These are phyloP conservation scores for Melanerpes formicivorus DNA, from an alignment of 2,113 vertebrate species.

Conservation along the genomic window DNA sequence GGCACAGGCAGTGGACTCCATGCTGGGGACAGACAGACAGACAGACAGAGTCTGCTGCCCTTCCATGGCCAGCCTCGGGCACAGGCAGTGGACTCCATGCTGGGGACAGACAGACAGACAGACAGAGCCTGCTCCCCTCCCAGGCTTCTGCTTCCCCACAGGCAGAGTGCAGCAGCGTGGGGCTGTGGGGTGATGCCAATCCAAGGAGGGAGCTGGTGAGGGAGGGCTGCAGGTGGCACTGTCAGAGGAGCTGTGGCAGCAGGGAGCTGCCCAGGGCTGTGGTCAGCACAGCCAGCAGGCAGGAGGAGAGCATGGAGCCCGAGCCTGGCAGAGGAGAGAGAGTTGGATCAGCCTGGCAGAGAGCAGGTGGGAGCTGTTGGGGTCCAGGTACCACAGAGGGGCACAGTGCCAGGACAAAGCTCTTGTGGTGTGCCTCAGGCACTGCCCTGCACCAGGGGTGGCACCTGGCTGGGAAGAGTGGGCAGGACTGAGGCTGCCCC, in stretches of 20 bases:
- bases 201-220: background rate
- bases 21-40: background rate
- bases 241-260: conserved; percentile 35
- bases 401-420: accelerated
- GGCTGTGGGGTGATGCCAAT: background rate
- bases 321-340: background rate
- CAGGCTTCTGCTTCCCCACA: background rate
- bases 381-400: accelerated
- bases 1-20: background rate
- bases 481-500: background rate
- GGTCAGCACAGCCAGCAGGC: background rate
- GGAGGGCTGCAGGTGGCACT: accelerated
- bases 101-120: background rate
- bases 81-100: background rate
- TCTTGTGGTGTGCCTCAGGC: background rate
- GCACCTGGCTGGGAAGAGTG: accelerated
- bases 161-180: accelerated
- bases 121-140: no score
- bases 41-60: background rate
- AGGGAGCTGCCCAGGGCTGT: accelerated
- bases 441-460: background rate
- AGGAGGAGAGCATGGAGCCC: background rate
- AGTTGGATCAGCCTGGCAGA: background rate
- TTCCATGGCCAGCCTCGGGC: no score
- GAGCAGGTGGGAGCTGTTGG: accelerated